Conservation (phyloP, 2,113 vertebrate species). For the Takifugu flavidus region DNA sequence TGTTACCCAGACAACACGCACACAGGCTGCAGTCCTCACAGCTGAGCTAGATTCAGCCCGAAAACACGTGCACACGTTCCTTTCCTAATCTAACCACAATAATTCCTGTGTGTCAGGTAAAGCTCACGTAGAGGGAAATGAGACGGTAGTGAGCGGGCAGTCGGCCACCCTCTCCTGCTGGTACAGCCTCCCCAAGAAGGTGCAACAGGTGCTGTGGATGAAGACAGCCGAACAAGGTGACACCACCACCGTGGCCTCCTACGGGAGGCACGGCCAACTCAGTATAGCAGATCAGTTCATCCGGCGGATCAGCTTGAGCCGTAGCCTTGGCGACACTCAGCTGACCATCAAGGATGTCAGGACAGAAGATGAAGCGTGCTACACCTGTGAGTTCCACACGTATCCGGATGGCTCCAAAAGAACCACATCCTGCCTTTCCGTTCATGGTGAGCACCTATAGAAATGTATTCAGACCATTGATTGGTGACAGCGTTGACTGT, state of each 20-base stretch:
- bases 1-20: not conserved
- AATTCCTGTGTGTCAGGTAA: constrained; percentile 38
- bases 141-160: constrained; percentile 57
- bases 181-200: constrained; percentile 55
- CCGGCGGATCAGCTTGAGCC: constrained; percentile 51
- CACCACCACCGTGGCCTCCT: constrained; percentile 58
- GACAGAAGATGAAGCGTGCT: constrained; percentile 75
- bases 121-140: constrained; percentile 59
- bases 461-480: too few relatives aligned
- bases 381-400: constrained; percentile 76
- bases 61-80: too few relatives aligned
- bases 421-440: constrained; percentile 61
- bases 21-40: not conserved
- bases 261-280: constrained; percentile 9
- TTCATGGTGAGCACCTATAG: constrained; percentile 63
- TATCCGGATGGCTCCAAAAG: constrained; percentile 66
- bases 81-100: not conserved
- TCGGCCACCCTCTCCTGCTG: constrained; percentile 57
- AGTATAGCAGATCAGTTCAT: constrained; percentile 23
- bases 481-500: not conserved
- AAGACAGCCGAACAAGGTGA: constrained; percentile 69
- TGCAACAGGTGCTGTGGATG: constrained; percentile 74
- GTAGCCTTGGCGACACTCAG: constrained; percentile 47
- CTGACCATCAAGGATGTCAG: constrained; percentile 56
- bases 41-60: too few relatives aligned